Percentiles rank a stretch among this genome's conserved stretches.
phyloP scores from a whole-genome alignment of 2,113 vertebrate species.

The Gopherus evgoodei region DNA sequence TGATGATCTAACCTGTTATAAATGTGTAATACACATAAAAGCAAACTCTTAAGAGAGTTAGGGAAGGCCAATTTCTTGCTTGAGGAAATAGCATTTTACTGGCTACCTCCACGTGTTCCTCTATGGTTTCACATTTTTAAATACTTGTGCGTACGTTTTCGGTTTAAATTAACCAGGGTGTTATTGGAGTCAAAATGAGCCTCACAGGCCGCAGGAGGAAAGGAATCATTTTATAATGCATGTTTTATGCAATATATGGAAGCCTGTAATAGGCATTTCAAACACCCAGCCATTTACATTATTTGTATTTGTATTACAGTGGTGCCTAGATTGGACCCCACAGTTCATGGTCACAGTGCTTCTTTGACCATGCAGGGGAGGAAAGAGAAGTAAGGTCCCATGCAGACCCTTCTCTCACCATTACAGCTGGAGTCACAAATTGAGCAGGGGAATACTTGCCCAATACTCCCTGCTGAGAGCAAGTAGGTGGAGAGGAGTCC shows the following conservation, averaged over 20 bases:
- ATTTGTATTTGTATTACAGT: background rate
- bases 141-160: background rate
- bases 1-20: background rate
- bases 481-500: no score
- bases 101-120: background rate
- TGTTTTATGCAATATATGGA: background rate
- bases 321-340: background rate
- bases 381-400: background rate
- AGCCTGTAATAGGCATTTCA: background rate
- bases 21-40: background rate
- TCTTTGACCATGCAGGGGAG: background rate
- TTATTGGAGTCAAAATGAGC: slow-evolving; percentile 22
- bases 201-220: background rate
- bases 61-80: slow-evolving; percentile 28
- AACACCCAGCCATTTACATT: background rate
- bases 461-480: background rate
- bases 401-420: background rate
- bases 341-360: background rate
- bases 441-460: background rate
- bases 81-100: slow-evolving; percentile 36
- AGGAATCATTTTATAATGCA: background rate
- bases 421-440: background rate
- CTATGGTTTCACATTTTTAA: slow-evolving; percentile 13
- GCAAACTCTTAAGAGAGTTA: slow-evolving; percentile 15
- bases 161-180: slow-evolving; percentile 50